Evolutionary conservation across 2,113 vertebrate species (phyloP).

Genomic region (Lophura nycthemera): DNA sequence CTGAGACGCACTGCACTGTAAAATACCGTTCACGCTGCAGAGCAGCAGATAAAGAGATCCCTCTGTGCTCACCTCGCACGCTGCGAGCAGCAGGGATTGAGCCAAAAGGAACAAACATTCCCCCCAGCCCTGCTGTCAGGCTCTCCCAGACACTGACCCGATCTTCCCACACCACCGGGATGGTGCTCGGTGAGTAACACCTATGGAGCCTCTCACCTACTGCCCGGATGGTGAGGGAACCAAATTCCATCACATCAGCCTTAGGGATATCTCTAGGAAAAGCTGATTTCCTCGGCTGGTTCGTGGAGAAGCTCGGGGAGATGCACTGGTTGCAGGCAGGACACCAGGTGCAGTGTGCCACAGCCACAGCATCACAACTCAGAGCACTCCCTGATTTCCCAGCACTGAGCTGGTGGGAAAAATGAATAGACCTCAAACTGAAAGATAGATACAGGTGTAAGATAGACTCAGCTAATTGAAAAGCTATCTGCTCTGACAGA

Average conservation of each 20-base stretch:
- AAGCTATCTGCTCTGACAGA: neutral
- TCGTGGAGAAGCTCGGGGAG: neutral
- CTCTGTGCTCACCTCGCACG: accelerated
- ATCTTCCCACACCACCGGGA: neutral
- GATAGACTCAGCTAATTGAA: neutral
- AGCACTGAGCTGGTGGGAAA: neutral
- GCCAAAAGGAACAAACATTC: neutral
- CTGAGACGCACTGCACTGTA: neutral
- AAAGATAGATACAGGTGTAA: neutral
- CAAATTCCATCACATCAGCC: neutral
- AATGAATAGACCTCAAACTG: neutral
- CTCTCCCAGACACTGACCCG: neutral
- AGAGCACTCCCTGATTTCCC: neutral
- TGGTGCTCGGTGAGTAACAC: neutral
- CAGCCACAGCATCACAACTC: neutral
- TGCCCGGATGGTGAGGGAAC: neutral
- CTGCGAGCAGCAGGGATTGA: neutral
- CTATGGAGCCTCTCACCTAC: neutral
- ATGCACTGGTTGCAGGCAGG: neutral
- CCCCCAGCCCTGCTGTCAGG: neutral
- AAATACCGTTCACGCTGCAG: neutral
- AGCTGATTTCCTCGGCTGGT: neutral
- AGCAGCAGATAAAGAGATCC: neutral
- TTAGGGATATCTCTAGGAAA: neutral
- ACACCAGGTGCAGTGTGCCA: neutral